Conservation (phyloP, 2,888 invertebrate genomes). For the Morpho deidamia region DNA sequence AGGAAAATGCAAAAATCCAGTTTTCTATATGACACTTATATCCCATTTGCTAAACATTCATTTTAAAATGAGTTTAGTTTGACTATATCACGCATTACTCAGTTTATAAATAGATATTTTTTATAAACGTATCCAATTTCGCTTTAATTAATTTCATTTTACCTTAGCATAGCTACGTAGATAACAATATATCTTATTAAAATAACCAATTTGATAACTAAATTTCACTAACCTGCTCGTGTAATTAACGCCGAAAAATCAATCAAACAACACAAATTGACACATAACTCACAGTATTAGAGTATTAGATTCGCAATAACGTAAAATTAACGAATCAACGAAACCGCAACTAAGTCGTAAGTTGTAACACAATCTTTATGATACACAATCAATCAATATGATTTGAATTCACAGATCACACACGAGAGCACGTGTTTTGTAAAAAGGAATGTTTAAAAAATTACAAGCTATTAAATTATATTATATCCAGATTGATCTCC, state of each 20-base stretch:
- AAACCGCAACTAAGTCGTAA: conserved; percentile 13
- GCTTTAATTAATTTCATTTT: background rate
- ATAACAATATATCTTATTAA: conserved; percentile 3
- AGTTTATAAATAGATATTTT: background rate
- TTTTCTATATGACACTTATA: too few species aligned
- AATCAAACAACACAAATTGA: conserved; percentile 35
- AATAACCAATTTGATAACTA: conserved; percentile 8
- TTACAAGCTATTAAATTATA: background rate
- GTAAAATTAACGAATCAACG: conserved; percentile 19
- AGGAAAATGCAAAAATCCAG: too few species aligned
- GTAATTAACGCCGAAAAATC: conserved; percentile 22
- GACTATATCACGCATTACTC: too few species aligned
- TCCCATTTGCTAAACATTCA: too few species aligned
- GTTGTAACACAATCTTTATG: conserved; percentile 20
- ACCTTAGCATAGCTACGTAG: conserved; percentile 1
- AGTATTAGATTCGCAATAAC: conserved; percentile 18
- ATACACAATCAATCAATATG: conserved; percentile 20
- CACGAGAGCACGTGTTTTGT: background rate
- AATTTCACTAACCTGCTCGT: conserved; percentile 21
- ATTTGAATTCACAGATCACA: conserved; percentile 15
- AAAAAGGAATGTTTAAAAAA: background rate
- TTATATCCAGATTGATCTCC: background rate
- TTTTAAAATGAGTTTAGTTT: too few species aligned
- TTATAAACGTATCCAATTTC: too few species aligned
- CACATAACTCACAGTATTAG: conserved; percentile 23